Evolutionary conservation across 1,140 invertebrate genomes (phyloP).

Genomic region (Gyrodactylus salaris): DNA sequence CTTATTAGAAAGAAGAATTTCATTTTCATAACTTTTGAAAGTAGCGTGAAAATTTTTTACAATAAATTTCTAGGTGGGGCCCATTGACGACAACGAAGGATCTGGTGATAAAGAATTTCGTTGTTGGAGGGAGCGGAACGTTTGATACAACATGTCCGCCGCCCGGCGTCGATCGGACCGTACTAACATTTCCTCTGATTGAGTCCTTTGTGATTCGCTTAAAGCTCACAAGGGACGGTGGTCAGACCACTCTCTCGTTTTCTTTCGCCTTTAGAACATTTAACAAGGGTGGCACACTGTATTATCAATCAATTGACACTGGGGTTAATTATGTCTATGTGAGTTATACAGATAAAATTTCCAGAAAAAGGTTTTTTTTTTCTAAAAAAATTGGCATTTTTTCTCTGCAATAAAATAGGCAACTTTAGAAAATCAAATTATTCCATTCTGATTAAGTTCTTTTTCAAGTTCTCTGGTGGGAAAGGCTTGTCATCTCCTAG

Average conservation of each 20-base stretch:
- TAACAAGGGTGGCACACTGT: neutral
- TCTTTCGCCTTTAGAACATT: neutral
- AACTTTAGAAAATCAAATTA: too few species aligned
- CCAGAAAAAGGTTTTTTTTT: neutral
- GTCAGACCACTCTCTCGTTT: neutral
- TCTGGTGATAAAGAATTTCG: neutral
- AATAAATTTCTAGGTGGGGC: slow-evolving; percentile 1
- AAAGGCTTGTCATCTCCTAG: too few species aligned
- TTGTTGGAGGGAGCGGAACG: neutral
- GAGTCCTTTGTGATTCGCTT: neutral
- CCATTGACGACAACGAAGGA: neutral
- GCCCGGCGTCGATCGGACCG: neutral
- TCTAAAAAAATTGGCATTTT: neutral
- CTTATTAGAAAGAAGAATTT: neutral
- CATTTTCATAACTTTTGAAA: neutral
- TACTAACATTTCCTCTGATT: neutral
- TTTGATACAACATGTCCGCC: neutral
- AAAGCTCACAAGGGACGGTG: neutral
- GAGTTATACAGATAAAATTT: neutral
- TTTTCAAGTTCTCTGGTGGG: too few species aligned
- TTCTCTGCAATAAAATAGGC: too few species aligned
- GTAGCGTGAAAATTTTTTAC: neutral
- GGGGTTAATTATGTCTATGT: neutral
- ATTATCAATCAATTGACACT: neutral
- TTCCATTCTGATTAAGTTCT: too few species aligned